These are phyloP conservation scores for Myioborus melanocephalus DNA, from an alignment of 2,797 vertebrate species.

Conservation along the genomic window DNA sequence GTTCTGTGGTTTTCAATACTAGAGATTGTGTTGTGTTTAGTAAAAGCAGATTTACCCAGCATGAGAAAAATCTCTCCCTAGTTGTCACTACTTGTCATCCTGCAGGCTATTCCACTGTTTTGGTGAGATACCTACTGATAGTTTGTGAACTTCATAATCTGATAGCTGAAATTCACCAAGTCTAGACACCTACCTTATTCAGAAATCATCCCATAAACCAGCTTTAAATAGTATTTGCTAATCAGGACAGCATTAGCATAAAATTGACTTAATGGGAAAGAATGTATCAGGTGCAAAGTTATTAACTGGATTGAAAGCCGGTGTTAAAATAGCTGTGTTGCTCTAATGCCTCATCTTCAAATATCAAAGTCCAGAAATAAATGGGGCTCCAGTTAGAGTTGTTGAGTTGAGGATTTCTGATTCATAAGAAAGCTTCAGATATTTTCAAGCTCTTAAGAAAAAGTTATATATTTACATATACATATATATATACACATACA, in stretches of 20 bases:
- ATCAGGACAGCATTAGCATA: conserved; percentile 55
- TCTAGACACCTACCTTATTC: not conserved
- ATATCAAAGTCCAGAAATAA: not conserved
- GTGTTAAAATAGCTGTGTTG: conserved; percentile 45
- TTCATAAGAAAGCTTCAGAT: not conserved
- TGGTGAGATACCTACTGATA: not conserved
- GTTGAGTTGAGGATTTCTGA: not conserved
- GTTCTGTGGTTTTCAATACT: not conserved
- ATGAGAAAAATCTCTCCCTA: not conserved
- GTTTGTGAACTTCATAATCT: not conserved
- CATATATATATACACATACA: rapidly evolving
- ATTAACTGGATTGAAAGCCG: conserved; percentile 42
- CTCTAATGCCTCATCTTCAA: not conserved
- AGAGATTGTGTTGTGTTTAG: not conserved
- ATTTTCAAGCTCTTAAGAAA: not conserved
- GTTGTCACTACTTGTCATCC: not conserved
- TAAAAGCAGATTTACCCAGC: not conserved
- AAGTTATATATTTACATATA: not conserved
- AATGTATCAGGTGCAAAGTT: conserved; percentile 20
- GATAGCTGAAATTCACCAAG: not conserved
- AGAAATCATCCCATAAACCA: not conserved
- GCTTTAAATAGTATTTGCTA: conserved; percentile 55
- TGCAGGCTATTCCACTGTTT: not conserved
- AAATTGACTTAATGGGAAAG: conserved; percentile 44
- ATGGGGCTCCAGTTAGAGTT: not conserved